These are phyloP conservation scores for Drosophila nigromelanica DNA, from an alignment of 1,140 invertebrate species.

Conservation along the genomic window DNA sequence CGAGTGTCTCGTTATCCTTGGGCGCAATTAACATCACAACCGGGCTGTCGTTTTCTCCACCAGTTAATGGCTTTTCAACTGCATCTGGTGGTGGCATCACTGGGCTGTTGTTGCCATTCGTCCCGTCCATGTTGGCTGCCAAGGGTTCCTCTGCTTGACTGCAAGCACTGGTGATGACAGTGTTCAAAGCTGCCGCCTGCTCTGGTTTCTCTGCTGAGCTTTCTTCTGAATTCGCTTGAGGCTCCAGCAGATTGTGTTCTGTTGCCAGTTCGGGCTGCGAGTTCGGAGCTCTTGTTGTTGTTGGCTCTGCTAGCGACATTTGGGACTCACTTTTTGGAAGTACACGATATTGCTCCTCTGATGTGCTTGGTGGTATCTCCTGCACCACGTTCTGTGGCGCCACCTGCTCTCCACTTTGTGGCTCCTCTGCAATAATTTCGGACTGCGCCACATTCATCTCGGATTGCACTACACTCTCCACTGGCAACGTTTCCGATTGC, in stretches of 20 bases:
- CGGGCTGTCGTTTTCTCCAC: conserved; percentile 4
- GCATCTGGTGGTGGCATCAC: background rate
- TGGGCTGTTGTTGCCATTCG: background rate
- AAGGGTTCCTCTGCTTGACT: conserved; percentile 38
- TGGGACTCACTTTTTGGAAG: background rate
- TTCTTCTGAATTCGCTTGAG: background rate
- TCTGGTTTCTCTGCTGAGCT: background rate
- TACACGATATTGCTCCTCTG: background rate
- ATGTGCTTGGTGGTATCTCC: background rate
- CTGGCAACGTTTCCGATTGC: background rate
- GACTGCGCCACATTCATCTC: background rate
- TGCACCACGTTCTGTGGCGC: background rate
- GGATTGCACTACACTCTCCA: background rate
- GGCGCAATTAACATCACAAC: conserved; percentile 35
- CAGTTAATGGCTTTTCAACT: background rate
- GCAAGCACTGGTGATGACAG: conserved; percentile 68
- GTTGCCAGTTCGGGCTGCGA: background rate
- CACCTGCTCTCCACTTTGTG: background rate
- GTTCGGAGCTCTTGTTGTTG: background rate
- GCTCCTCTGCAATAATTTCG: background rate
- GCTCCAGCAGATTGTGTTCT: background rate
- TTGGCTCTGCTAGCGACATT: background rate
- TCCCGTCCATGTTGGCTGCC: background rate
- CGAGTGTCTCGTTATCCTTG: conserved; percentile 54
- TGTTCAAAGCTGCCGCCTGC: conserved; percentile 20